Conservation (phyloP, 2,888 invertebrate genomes). For the Cerceris ruficornis region DNA sequence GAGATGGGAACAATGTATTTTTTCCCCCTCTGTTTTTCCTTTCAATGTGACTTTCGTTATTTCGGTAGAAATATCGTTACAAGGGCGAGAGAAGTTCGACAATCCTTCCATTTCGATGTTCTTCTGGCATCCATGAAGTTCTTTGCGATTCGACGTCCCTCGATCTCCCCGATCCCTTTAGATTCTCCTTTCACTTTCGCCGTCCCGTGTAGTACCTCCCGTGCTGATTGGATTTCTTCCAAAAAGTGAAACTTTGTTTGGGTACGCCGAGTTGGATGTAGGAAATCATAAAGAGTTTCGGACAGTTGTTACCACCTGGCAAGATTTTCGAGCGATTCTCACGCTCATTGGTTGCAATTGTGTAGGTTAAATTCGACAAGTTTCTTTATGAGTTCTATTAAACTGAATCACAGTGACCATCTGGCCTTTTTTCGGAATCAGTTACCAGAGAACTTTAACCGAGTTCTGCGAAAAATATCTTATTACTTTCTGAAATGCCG, state of each 20-base stretch:
- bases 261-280: background rate
- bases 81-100: background rate
- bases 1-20: no score
- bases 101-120: constrained; percentile 13
- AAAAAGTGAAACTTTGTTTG: background rate
- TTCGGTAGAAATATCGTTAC: no score
- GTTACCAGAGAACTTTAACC: background rate
- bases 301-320: background rate
- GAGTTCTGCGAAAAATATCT: background rate
- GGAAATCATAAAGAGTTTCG: background rate
- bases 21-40: no score
- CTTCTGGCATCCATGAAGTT: constrained; percentile 46
- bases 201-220: constrained; percentile 1
- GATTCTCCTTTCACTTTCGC: constrained; percentile 24
- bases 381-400: background rate
- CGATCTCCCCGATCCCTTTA: constrained; percentile 12
- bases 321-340: background rate
- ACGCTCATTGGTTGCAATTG: background rate
- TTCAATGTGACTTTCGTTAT: no score
- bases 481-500: no score
- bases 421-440: background rate
- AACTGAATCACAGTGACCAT: background rate
- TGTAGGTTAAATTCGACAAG: background rate
- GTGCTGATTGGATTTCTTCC: background rate
- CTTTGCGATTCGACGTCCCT: constrained; percentile 14